Conservation (phyloP, 2,113 vertebrate species). For the Abramis brama region DNA sequence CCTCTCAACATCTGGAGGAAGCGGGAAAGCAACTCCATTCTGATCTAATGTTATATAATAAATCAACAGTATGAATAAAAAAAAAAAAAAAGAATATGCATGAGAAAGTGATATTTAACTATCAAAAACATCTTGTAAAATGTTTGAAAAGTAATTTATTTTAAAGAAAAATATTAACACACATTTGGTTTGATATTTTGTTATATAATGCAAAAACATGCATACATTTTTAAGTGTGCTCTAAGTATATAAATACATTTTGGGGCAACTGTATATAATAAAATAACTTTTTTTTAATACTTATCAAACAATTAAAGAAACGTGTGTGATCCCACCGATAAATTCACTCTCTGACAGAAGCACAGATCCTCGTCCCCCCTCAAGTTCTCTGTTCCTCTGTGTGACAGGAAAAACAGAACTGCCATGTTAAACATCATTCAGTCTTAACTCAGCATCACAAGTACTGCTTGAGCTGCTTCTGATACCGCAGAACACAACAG, state of each 20-base stretch:
- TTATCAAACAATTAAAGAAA: neutral
- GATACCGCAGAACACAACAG: neutral
- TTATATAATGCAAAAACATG: neutral
- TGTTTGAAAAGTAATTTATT: neutral
- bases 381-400: conserved; percentile 27
- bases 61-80: neutral
- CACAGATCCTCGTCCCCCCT: conserved; percentile 77
- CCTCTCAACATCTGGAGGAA: conserved; percentile 38
- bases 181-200: neutral
- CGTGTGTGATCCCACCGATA: conserved; percentile 78
- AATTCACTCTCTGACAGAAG: conserved; percentile 91
- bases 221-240: neutral
- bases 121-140: neutral
- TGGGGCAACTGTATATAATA: neutral
- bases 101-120: neutral
- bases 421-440: neutral
- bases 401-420: neutral
- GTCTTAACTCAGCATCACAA: neutral
- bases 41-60: neutral
- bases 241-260: neutral
- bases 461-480: neutral
- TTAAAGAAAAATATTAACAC: no score
- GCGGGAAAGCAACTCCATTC: conserved; percentile 16
- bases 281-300: neutral
- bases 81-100: neutral